These are phyloP conservation scores for Eidolon dupreanum DNA, from an alignment of 2,797 vertebrate genomes.

Conservation along the genomic window DNA sequence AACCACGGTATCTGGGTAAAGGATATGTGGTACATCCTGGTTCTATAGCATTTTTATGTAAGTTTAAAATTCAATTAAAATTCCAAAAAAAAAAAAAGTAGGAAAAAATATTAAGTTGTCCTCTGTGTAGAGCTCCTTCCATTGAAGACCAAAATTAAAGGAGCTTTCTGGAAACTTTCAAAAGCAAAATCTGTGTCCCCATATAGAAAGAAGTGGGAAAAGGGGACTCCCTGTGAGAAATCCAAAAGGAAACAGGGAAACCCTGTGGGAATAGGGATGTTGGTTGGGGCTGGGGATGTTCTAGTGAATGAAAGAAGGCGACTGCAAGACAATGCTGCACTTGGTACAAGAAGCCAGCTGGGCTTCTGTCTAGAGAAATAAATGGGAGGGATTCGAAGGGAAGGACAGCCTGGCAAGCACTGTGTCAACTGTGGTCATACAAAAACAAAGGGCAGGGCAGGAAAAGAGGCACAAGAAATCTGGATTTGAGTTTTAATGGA, in stretches of 20 bases:
- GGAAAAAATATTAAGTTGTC: background rate
- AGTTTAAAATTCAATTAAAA: background rate
- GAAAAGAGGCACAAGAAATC: background rate
- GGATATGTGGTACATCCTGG: background rate
- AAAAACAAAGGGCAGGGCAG: background rate
- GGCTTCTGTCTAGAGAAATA: background rate
- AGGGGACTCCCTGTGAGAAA: background rate
- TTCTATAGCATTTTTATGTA: background rate
- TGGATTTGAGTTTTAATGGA: background rate
- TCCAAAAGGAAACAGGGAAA: background rate
- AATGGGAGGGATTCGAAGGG: background rate
- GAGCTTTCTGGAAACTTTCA: slow-evolving; percentile 38
- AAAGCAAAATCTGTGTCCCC: background rate
- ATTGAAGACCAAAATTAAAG: background rate
- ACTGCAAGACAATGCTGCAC: background rate
- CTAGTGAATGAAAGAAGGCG: background rate
- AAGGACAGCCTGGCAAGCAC: background rate
- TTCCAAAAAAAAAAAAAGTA: background rate
- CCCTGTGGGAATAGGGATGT: background rate
- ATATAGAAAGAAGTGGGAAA: background rate
- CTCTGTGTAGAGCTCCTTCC: background rate
- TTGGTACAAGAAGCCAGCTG: background rate
- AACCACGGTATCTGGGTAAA: background rate
- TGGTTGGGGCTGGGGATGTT: background rate
- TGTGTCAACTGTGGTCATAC: background rate